Evolutionary conservation across 2,888 invertebrate species (phyloP).

Genomic region (Melinopterus prodromus): DNA sequence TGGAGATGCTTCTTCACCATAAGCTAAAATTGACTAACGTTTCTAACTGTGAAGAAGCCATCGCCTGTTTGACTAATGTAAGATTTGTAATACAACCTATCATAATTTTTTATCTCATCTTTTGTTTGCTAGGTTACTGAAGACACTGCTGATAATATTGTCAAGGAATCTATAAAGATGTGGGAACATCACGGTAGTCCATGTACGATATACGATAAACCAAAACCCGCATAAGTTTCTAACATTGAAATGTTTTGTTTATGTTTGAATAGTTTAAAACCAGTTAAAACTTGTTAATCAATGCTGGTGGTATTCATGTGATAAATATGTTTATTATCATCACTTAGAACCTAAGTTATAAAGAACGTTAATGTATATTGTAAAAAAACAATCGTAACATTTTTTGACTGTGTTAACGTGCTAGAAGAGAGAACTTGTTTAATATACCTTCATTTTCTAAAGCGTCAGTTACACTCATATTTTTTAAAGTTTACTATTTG

Average conservation of each 20-base stretch:
- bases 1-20: constrained; percentile 76
- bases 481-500: neutral
- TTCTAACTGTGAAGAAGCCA: constrained; percentile 66
- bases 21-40: constrained; percentile 73
- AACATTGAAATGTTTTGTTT: neutral
- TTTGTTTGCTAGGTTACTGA: constrained; percentile 71
- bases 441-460: too few species aligned
- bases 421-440: too few species aligned
- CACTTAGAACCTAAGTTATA: neutral
- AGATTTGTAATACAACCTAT: constrained; percentile 44
- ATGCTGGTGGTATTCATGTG: neutral
- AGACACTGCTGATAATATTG: constrained; percentile 83
- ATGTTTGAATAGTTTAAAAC: constrained; percentile 12
- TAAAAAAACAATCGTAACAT: neutral
- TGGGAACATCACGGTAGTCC: constrained; percentile 84
- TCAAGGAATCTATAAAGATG: constrained; percentile 84
- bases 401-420: neutral
- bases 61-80: constrained; percentile 75
- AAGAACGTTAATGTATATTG: neutral
- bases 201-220: constrained; percentile 58
- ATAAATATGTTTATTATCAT: neutral
- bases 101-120: neutral
- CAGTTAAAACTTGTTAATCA: neutral
- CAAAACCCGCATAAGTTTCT: constrained; percentile 47
- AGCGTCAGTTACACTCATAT: neutral